Conservation (phyloP, 2,113 vertebrate genomes). For the Setophaga coronata region DNA sequence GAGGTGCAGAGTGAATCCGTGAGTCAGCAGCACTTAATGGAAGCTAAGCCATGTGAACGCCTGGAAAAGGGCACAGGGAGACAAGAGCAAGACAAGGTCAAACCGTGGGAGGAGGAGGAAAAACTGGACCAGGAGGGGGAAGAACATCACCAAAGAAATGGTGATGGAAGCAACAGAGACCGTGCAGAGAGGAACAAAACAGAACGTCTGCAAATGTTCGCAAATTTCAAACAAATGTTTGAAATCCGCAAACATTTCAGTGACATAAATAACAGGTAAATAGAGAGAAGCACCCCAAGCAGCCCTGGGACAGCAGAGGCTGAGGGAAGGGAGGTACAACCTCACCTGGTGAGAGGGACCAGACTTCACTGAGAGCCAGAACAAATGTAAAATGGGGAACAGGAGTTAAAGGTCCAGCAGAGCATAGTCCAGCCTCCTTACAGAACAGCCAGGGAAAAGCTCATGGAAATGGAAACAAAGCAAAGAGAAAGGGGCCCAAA, state of each 20-base stretch:
- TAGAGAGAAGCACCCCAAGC: background rate
- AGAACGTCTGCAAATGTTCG: no score
- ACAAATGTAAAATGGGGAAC: background rate
- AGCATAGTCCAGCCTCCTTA: background rate
- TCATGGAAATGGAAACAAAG: background rate
- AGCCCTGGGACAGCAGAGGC: background rate
- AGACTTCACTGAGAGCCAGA: background rate
- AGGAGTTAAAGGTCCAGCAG: background rate
- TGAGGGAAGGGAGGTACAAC: background rate
- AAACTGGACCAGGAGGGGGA: accelerated
- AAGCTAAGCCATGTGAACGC: background rate
- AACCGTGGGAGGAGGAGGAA: background rate
- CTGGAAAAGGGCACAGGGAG: background rate
- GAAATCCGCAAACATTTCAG: background rate
- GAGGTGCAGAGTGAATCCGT: background rate
- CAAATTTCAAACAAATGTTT: no score
- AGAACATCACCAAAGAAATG: background rate
- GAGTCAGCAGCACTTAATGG: background rate
- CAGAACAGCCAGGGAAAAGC: background rate
- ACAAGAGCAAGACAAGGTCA: conserved; percentile 5
- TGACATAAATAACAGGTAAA: background rate
- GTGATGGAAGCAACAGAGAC: background rate
- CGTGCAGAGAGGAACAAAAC: background rate
- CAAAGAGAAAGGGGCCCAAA: accelerated
- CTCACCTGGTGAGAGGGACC: accelerated